These are phyloP conservation scores for Procapra przewalskii DNA, from an alignment of 2,113 vertebrate species.

Conservation along the genomic window DNA sequence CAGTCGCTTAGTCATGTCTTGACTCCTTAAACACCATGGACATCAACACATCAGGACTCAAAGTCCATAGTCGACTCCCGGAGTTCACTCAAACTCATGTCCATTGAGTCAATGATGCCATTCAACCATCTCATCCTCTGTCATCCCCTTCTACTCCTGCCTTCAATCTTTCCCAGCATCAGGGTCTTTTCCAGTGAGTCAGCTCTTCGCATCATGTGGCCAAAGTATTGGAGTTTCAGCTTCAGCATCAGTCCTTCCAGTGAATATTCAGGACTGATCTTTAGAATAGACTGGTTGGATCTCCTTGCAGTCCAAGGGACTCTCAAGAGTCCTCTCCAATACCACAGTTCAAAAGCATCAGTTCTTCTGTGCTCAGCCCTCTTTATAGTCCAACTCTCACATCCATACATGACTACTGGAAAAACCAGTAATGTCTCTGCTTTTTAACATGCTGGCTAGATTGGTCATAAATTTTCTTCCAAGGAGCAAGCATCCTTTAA, in stretches of 20 bases:
- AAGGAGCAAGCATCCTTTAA: too few species aligned
- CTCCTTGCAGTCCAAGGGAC: not conserved
- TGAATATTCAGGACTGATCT: not conserved
- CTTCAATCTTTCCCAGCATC: not conserved
- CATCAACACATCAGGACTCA: not conserved
- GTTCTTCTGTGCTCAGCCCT: rapidly evolving
- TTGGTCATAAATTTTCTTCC: too few species aligned
- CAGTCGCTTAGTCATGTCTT: not conserved
- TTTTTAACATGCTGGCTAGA: too few species aligned
- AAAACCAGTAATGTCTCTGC: not conserved
- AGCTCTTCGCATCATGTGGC: not conserved
- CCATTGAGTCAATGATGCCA: not conserved
- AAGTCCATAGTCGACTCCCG: rapidly evolving
- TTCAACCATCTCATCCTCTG: not conserved
- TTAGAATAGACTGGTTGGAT: not conserved
- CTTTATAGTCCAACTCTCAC: not conserved
- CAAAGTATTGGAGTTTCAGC: not conserved
- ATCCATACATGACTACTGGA: not conserved
- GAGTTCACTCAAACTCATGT: not conserved
- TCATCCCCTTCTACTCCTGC: rapidly evolving
- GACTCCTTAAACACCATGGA: not conserved
- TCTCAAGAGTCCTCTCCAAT: not conserved
- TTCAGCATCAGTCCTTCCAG: not conserved
- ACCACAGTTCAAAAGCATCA: not conserved
- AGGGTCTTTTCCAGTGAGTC: not conserved